These are phyloP conservation scores for Uropsilus gracilis DNA, from an alignment of 2,113 vertebrate genomes.

Conservation along the genomic window DNA sequence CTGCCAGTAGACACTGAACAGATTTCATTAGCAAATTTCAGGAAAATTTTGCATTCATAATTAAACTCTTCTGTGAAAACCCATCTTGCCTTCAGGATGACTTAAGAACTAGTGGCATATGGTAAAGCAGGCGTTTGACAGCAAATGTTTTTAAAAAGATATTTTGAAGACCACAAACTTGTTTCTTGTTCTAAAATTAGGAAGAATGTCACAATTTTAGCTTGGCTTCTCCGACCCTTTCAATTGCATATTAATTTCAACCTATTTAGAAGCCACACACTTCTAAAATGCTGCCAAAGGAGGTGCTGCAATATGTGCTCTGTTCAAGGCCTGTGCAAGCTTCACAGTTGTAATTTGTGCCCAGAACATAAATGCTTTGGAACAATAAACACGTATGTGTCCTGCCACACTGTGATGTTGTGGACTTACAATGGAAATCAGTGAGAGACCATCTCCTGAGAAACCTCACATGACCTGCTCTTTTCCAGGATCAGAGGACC, in stretches of 20 bases:
- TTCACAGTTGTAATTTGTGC: not conserved
- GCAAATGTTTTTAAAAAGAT: constrained; percentile 35
- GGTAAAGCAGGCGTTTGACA: constrained; percentile 55
- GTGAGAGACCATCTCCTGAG: not conserved
- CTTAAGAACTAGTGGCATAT: constrained; percentile 36
- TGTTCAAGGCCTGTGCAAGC: not conserved
- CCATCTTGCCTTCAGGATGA: not conserved
- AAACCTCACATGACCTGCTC: not conserved
- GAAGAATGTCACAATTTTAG: not conserved
- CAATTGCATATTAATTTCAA: constrained; percentile 3
- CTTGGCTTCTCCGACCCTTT: not conserved
- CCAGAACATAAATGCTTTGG: not conserved
- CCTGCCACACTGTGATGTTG: not conserved
- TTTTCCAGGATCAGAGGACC: not conserved
- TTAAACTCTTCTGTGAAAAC: constrained; percentile 47
- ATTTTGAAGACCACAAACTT: constrained; percentile 56
- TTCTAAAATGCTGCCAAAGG: not conserved
- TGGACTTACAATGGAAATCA: not conserved
- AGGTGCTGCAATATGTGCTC: not conserved
- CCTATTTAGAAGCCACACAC: not conserved
- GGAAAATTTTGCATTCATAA: constrained; percentile 20
- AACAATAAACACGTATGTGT: not conserved
- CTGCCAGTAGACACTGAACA: not conserved
- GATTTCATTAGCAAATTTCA: constrained; percentile 37
- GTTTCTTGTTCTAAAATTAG: constrained; percentile 58